Conservation (phyloP, 1,140 invertebrate species). For the Harlomillsia oculata region DNA sequence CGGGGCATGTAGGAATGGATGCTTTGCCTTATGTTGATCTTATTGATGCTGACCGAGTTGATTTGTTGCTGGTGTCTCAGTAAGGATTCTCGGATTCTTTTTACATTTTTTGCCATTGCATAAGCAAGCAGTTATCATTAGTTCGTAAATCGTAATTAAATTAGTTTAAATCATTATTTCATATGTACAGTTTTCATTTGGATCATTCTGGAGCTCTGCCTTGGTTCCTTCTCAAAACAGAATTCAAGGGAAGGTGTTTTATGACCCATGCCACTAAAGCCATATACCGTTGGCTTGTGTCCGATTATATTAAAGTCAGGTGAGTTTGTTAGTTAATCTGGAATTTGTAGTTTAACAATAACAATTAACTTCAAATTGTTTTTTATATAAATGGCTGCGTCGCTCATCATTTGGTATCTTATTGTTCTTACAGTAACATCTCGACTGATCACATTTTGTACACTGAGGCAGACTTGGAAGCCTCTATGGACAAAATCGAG, state of each 20-base stretch:
- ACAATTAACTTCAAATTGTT: slow-evolving; percentile 39
- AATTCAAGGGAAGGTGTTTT: slow-evolving; percentile 94
- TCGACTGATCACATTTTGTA: slow-evolving; percentile 96
- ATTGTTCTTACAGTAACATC: slow-evolving; percentile 62
- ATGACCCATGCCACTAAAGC: slow-evolving; percentile 99
- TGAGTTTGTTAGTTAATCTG: slow-evolving; percentile 41
- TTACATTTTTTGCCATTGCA: slow-evolving; percentile 75
- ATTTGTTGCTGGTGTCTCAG: slow-evolving; percentile 92
- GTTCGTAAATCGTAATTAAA: too few species aligned
- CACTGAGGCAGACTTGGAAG: slow-evolving; percentile 91
- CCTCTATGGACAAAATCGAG: slow-evolving; percentile 98
- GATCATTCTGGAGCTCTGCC: slow-evolving; percentile 97
- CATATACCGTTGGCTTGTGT: slow-evolving; percentile 95
- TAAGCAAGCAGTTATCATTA: too few species aligned
- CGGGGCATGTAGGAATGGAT: slow-evolving; percentile 91
- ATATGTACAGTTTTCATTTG: slow-evolving; percentile 79
- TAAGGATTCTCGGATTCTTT: slow-evolving; percentile 46
- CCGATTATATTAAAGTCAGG: slow-evolving; percentile 98
- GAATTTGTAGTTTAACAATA: slow-evolving; percentile 40
- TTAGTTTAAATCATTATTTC: too few species aligned
- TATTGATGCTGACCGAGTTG: slow-evolving; percentile 94
- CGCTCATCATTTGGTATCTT: slow-evolving; percentile 13
- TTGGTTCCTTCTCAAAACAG: slow-evolving; percentile 96
- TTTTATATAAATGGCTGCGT: neutral
- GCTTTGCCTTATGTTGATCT: slow-evolving; percentile 95